Conservation (phyloP, 53 echinoderm and acorn worm species). For the Hippasteria phrygiana region DNA sequence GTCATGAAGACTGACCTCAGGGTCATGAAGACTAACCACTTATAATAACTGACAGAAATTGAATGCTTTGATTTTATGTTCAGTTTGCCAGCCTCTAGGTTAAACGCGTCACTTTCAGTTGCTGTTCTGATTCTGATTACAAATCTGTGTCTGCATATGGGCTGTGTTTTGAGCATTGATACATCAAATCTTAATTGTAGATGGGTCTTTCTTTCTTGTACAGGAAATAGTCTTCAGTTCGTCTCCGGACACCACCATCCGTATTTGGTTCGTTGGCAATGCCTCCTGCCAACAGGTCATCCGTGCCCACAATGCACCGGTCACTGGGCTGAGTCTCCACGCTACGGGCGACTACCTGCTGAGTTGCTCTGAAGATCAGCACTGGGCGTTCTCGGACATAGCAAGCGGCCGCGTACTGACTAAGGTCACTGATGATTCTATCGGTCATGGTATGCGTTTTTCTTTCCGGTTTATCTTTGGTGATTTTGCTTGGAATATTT, state of each 20-base stretch:
- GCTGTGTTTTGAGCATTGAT: too few species aligned
- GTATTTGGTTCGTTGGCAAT: slow-evolving; percentile 93
- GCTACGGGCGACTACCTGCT: slow-evolving; percentile 98
- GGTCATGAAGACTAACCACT: too few species aligned
- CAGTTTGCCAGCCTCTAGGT: too few species aligned
- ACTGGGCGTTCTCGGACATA: slow-evolving; percentile 99
- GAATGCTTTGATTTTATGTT: too few species aligned
- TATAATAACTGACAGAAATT: too few species aligned
- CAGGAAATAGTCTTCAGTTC: slow-evolving; percentile 98
- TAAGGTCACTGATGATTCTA: slow-evolving; percentile 95
- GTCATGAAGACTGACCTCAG: too few species aligned
- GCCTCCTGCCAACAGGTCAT: slow-evolving; percentile 97
- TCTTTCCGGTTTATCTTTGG: too few species aligned
- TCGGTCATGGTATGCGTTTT: slow-evolving; percentile 91
- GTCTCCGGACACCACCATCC: slow-evolving; percentile 94
- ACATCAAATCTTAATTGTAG: too few species aligned
- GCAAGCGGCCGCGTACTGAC: slow-evolving; percentile 93
- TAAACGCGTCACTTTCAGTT: too few species aligned
- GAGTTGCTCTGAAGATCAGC: slow-evolving; percentile 97
- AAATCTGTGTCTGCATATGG: too few species aligned
- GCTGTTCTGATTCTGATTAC: too few species aligned
- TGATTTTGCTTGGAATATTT: too few species aligned
- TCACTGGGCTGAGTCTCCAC: slow-evolving; percentile 96
- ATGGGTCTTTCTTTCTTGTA: neutral
- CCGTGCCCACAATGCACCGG: slow-evolving; percentile 93